These are phyloP conservation scores for Eristalis intricaria DNA, from an alignment of 2,888 invertebrate species.

Conservation along the genomic window DNA sequence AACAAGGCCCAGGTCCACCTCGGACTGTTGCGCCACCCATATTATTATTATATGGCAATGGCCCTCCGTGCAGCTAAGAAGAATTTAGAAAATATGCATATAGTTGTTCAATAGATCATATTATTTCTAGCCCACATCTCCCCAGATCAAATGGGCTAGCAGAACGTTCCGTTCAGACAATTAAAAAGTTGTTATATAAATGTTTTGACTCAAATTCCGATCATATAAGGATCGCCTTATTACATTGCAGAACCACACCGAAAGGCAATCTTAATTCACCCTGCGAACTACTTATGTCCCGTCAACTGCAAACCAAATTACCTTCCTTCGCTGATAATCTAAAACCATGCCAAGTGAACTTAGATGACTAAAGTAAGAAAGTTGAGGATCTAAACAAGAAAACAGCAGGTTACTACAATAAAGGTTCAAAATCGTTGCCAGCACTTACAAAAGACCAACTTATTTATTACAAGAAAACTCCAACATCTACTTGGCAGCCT, in stretches of 20 bases:
- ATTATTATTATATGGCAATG: too few species aligned
- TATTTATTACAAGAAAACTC: constrained; percentile 14
- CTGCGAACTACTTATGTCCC: constrained; percentile 23
- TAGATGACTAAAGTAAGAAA: not conserved
- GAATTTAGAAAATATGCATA: too few species aligned
- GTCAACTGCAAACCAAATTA: too few species aligned
- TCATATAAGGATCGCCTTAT: constrained; percentile 28
- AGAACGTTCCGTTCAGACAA: constrained; percentile 21
- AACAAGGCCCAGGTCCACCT: too few species aligned
- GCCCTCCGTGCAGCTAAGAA: too few species aligned
- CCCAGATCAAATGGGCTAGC: too few species aligned
- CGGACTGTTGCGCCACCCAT: too few species aligned
- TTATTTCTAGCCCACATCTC: constrained; percentile 33
- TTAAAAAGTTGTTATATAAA: constrained; percentile 22
- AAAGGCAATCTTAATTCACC: constrained; percentile 23
- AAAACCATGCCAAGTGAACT: constrained; percentile 3
- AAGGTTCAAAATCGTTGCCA: constrained; percentile 3
- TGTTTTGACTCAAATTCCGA: constrained; percentile 26
- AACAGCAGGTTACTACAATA: not conserved
- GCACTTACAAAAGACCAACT: not conserved
- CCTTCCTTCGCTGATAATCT: constrained; percentile 3
- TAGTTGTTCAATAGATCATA: constrained; percentile 5
- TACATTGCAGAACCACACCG: constrained; percentile 21
- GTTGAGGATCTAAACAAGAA: not conserved
- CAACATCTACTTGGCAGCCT: constrained; percentile 25